Conservation (phyloP, 2,797 vertebrate genomes). For the Molossus molossus region DNA sequence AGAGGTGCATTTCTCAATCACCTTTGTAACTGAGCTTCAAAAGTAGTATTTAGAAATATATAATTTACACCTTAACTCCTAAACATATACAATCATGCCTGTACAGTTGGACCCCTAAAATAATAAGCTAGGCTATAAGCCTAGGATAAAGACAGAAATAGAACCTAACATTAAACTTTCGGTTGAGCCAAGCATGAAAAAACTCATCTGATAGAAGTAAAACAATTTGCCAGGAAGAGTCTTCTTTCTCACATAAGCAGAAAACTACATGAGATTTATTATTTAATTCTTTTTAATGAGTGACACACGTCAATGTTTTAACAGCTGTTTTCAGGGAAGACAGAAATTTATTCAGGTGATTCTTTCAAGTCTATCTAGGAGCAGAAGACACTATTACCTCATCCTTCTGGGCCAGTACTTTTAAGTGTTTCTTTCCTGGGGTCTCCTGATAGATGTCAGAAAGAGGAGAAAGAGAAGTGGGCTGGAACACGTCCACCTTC, state of each 20-base stretch:
- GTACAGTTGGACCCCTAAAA: not conserved
- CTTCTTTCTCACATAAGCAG: constrained; percentile 20
- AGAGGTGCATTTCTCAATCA: constrained; percentile 52
- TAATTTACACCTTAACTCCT: not conserved
- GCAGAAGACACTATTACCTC: not conserved
- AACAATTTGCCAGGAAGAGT: not conserved
- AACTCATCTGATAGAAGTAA: not conserved
- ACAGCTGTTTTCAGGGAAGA: constrained; percentile 34
- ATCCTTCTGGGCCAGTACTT: not conserved
- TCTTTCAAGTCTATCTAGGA: not conserved
- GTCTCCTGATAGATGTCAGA: not conserved
- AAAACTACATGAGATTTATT: not conserved
- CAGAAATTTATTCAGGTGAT: constrained; percentile 4
- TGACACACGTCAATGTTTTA: not conserved
- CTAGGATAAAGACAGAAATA: not conserved
- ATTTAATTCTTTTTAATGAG: constrained; percentile 26
- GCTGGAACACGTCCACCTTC: not conserved
- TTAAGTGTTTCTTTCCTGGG: not conserved
- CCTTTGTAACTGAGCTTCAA: constrained; percentile 8
- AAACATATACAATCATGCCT: not conserved
- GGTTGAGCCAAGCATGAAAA: not conserved
- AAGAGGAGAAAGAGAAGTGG: not conserved
- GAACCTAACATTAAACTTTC: not conserved
- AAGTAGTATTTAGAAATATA: not conserved
- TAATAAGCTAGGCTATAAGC: not conserved